Percentiles rank a stretch among this genome's conserved stretches.
phyloP scores from a whole-genome alignment of 1,140 invertebrate species.

The Eumaeus atala region DNA sequence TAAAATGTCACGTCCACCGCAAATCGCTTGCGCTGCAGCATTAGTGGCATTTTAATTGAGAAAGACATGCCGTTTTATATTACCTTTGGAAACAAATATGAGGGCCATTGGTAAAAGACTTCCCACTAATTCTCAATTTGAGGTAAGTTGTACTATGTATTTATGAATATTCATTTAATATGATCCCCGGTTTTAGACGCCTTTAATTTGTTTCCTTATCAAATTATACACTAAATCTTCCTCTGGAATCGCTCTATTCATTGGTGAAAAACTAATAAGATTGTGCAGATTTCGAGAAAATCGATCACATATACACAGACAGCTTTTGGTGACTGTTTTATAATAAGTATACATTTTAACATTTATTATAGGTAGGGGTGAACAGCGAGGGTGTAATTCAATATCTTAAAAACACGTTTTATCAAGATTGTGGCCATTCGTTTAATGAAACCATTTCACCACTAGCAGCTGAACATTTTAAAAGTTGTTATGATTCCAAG shows the following conservation, averaged over 20 bases:
- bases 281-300: no score
- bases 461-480: conserved; percentile 48
- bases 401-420: conserved; percentile 76
- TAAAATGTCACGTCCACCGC: conserved; percentile 45
- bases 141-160: conserved; percentile 55
- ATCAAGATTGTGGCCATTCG: conserved; percentile 77
- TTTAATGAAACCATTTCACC: conserved; percentile 75
- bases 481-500: conserved; percentile 76
- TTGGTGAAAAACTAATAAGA: no score
- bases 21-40: conserved; percentile 47
- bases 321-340: no score
- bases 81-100: conserved; percentile 81
- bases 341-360: conserved; percentile 31
- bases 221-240: no score
- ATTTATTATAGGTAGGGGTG: conserved; percentile 73
- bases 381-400: conserved; percentile 80
- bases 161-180: conserved; percentile 3
- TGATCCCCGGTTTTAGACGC: no score
- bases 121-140: conserved; percentile 76
- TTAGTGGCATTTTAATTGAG: conserved; percentile 41
- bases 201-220: no score
- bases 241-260: no score
- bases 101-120: conserved; percentile 77
- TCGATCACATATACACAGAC: no score
- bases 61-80: conserved; percentile 48